Evolutionary conservation across 2,888 invertebrate species (phyloP), one percentile per base, ranked within the genome.

Genomic region (Tipula helvola): DNA sequence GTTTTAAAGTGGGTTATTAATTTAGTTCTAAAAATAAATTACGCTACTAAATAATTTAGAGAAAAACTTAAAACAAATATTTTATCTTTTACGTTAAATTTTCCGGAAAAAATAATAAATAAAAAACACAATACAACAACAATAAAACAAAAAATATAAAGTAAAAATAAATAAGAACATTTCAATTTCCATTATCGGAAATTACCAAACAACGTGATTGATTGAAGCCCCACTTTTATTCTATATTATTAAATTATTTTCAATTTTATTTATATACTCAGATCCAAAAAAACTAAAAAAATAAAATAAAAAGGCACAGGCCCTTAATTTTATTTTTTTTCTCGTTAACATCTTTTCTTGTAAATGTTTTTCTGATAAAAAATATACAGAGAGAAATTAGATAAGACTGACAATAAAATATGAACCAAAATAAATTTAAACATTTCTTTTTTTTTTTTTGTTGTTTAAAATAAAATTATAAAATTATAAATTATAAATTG

Each of bases 331-430:
- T 52, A 52, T 52, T 52, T 52, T 52, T 52, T 71, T 71, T 10
- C 71, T 57, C 52, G 52, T 57, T 57, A 16, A 71, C 71, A 71
- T 71, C 71, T 28, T 28, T 71, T 71, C 71, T 71, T 71, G 71
- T 71, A 71, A 71, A 71, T 71, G 71, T 71, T 71, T 28, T 71
- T 71, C 71, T 71, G 71, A 71, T 71, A 71, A 71, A 71, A 71
- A 71, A 71, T 71, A 71, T 71, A 71, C 71, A 71, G 71, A 71
- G 71, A 71, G 71, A 71, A 71, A 71, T 71, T 71, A 71, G 71
- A 71, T 71, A 28, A 71, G 71, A 71, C 71, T 71, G 71, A 71
- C 71, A 71, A 28, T 71, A 71, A 71, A 28, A 71, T 71, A 28
- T 71, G 71, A 71, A 71, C 28, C 28, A 71, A 71, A 71, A 71